Conservation (phyloP, 2,888 invertebrate genomes). For the Neuroscelio doddi region DNA sequence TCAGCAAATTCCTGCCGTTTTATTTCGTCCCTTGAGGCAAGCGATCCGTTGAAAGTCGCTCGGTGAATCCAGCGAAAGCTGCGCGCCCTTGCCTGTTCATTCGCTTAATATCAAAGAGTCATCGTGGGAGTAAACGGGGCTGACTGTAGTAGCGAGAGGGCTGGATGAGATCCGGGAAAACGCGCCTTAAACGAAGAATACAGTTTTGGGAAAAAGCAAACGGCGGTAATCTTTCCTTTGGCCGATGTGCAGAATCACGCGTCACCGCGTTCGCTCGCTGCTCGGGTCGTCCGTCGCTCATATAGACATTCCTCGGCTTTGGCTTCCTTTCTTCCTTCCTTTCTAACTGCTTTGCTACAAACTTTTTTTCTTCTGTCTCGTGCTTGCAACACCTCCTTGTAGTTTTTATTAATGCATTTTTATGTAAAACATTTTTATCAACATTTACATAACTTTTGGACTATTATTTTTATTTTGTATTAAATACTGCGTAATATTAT, state of each 20-base stretch:
- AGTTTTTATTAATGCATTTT: too few species aligned
- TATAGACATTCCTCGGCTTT: constrained; percentile 66
- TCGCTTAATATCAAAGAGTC: constrained; percentile 59
- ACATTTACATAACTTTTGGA: too few species aligned
- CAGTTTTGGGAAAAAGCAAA: constrained; percentile 55
- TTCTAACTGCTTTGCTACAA: neutral
- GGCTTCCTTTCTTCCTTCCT: constrained; percentile 40
- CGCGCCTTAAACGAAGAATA: constrained; percentile 37
- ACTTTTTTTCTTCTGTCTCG: constrained; percentile 5
- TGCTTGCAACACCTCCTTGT: constrained; percentile 19
- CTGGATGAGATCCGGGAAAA: constrained; percentile 22
- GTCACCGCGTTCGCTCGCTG: constrained; percentile 65
- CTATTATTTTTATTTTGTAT: too few species aligned
- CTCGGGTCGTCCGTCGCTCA: constrained; percentile 59
- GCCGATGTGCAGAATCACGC: constrained; percentile 71
- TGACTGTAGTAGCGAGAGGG: constrained; percentile 22
- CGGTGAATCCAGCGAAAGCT: too few species aligned
- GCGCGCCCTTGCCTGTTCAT: constrained; percentile 42
- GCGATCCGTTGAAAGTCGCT: too few species aligned
- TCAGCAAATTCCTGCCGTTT: constrained; percentile 4
- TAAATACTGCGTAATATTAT: too few species aligned
- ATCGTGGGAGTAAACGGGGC: constrained; percentile 32
- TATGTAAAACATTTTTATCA: constrained; percentile 30
- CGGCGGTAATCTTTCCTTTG: constrained; percentile 70
- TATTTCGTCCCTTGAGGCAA: too few species aligned